Percentiles rank a stretch among this genome's conserved stretches.
These are phyloP conservation scores for Episyrphus balteatus DNA, from an alignment of 1,140 invertebrate genomes.

Conservation along the genomic window DNA sequence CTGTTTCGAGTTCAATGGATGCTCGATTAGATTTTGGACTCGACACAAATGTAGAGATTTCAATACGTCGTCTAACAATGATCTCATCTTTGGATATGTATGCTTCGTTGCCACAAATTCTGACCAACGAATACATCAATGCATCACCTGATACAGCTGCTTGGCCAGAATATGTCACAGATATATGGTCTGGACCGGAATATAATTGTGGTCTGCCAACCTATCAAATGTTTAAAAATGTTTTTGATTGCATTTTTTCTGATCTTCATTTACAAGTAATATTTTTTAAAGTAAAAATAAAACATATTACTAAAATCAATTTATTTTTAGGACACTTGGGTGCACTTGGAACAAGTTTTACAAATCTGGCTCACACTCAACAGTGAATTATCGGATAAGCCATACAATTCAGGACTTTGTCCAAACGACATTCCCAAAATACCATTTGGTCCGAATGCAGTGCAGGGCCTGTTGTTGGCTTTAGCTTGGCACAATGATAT, in stretches of 20 bases:
- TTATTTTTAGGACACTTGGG: conserved; percentile 40
- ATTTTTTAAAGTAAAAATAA: not conserved
- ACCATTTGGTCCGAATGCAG: conserved; percentile 55
- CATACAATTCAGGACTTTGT: conserved; percentile 38
- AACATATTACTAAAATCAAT: conserved; percentile 10
- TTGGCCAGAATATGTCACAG: conserved; percentile 38
- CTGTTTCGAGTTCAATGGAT: conserved; percentile 61
- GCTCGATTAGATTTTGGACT: conserved; percentile 64
- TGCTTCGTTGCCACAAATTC: conserved; percentile 39
- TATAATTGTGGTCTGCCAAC: conserved; percentile 26
- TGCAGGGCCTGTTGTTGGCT: conserved; percentile 57
- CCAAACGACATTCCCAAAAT: conserved; percentile 58
- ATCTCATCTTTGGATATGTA: conserved; percentile 34
- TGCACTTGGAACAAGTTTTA: conserved; percentile 66
- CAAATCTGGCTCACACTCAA: conserved; percentile 77
- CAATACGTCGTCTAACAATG: conserved; percentile 53
- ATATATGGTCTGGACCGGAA: conserved; percentile 33
- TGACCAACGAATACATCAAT: conserved; percentile 30
- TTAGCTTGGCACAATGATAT: conserved; percentile 53
- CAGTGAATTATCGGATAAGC: conserved; percentile 41
- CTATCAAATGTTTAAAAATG: conserved; percentile 51
- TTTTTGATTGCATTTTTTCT: conserved; percentile 58
- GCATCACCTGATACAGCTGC: conserved; percentile 26
- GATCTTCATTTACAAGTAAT: conserved; percentile 39
- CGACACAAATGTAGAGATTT: conserved; percentile 59